Evolutionary conservation across 2,888 invertebrate genomes (phyloP), one percentile per base, ranked within the genome.

Genomic region (Gymnocheta viridis): DNA sequence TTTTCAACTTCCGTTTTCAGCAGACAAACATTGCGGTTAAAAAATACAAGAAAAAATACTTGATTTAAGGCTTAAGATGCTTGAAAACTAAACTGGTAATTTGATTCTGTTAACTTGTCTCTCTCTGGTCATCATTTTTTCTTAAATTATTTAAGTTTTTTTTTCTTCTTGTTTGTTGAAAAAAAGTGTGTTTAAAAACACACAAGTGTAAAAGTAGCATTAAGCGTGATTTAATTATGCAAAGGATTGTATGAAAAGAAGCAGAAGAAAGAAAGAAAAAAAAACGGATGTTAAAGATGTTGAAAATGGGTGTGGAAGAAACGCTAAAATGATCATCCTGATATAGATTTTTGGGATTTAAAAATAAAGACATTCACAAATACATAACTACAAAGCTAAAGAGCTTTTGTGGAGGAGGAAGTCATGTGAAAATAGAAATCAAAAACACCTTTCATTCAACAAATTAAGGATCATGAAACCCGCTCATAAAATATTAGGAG

Each of bases 1-100:
- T 81, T 72, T 77, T 84, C 17, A 77, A 84, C 81, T 84, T 84
- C 84, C 84, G 84, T 84, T 84, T 84, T 73, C 44, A 32, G 3
- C 47, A 47, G 38, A 64, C 66, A 56, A 64, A 51, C 17, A n/a
- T 69, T 83, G 82, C 38, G 79, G 82, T 76, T 51, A 79, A 67
- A 14, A 54, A 74, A 44, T 17, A 17, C 19, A 51, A 24, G 1
- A 38, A 35, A 35, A 22, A 58, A 58, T 19, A 58, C 67, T 49
- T 70, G 70, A 70, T 79, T 66, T 27, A 12, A 69, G 81, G 32
- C 51, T 69, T 44, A 74, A 81, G 81, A 81, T 74, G 81, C 74
- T 74, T 54, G 27, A 74, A 81, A 74, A 54, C 51, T 54, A 62
- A 81, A 81, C 74, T 62, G 51, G 81, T 81, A 81, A 74, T 81